A percentile compares a stretch with the other conserved stretches of the same genome.
phyloP scores from a whole-genome alignment of 2,888 invertebrate genomes.

The Folsomia manolachei region DNA sequence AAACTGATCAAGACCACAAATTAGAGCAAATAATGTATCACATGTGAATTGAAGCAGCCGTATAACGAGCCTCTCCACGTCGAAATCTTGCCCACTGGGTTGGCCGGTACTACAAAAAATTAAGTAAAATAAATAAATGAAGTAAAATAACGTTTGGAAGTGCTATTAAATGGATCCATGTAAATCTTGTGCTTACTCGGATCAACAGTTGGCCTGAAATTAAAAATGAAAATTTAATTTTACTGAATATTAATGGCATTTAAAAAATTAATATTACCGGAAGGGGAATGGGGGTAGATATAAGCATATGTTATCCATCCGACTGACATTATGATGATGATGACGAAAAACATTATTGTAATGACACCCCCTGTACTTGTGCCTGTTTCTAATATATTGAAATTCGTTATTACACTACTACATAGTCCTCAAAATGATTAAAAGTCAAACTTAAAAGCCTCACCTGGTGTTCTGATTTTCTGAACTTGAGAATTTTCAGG shows the following conservation, averaged over 20 bases:
- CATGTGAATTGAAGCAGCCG: conserved; percentile 93
- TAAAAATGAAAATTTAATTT: too few species aligned
- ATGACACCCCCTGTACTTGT: conserved; percentile 63
- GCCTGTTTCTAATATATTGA: too few species aligned
- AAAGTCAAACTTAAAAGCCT: too few species aligned
- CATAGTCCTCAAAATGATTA: too few species aligned
- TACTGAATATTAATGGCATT: too few species aligned
- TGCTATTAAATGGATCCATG: background rate
- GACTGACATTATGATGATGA: conserved; percentile 65
- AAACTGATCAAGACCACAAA: background rate
- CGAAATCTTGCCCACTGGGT: conserved; percentile 84
- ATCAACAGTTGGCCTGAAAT: conserved; percentile 96
- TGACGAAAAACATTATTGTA: conserved; percentile 68
- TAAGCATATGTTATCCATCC: conserved; percentile 92
- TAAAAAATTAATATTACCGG: too few species aligned
- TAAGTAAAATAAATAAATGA: background rate
- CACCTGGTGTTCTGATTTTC: conserved; percentile 35
- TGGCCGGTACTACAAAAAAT: conserved; percentile 76
- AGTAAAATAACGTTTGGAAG: background rate
- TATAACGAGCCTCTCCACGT: conserved; percentile 87
- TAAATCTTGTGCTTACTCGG: conserved; percentile 67
- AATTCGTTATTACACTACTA: too few species aligned
- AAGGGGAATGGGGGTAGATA: conserved; percentile 88
- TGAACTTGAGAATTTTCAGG: conserved; percentile 20
- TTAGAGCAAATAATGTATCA: conserved; percentile 56